Evolutionary conservation across 2,888 invertebrate species (phyloP).

Genomic region (Pammene aurita): DNA sequence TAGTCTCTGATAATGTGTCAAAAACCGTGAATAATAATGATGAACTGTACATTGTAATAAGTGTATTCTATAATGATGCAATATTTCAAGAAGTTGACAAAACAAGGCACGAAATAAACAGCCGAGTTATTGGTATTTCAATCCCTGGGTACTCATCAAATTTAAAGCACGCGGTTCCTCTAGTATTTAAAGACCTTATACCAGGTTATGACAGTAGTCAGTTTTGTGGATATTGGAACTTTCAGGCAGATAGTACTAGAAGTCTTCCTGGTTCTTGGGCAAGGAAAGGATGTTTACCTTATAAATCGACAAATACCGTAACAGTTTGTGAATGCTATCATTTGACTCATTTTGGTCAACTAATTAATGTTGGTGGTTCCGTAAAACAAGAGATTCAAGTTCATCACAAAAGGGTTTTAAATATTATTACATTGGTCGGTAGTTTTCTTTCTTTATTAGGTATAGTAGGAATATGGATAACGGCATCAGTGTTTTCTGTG

Average conservation of each 20-base stretch:
- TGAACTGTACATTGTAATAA: constrained; percentile 75
- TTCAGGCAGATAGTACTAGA: constrained; percentile 54
- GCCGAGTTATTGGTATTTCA: constrained; percentile 83
- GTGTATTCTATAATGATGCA: constrained; percentile 79
- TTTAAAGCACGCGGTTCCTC: constrained; percentile 79
- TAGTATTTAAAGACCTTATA: constrained; percentile 72
- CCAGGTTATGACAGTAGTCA: constrained; percentile 47
- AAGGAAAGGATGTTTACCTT: constrained; percentile 77
- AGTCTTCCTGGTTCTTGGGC: constrained; percentile 79
- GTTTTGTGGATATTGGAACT: constrained; percentile 84
- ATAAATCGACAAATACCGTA: constrained; percentile 54
- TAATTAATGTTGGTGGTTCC: constrained; percentile 63
- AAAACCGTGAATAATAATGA: constrained; percentile 42
- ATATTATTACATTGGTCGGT: constrained; percentile 83
- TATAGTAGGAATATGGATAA: constrained; percentile 82
- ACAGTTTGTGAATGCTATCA: constrained; percentile 81
- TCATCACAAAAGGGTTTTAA: constrained; percentile 73
- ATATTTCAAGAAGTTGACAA: constrained; percentile 77
- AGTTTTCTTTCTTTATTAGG: constrained; percentile 84
- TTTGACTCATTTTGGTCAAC: constrained; percentile 84
- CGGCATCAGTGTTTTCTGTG: constrained; percentile 81
- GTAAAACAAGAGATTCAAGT: constrained; percentile 46
- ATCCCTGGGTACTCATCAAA: constrained; percentile 83
- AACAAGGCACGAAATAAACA: constrained; percentile 61
- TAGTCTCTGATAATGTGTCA: constrained; percentile 51